Base-by-base conservation (phyloP, 2,888 invertebrate genomes). In the Cacoxenus indagator region DNA sequence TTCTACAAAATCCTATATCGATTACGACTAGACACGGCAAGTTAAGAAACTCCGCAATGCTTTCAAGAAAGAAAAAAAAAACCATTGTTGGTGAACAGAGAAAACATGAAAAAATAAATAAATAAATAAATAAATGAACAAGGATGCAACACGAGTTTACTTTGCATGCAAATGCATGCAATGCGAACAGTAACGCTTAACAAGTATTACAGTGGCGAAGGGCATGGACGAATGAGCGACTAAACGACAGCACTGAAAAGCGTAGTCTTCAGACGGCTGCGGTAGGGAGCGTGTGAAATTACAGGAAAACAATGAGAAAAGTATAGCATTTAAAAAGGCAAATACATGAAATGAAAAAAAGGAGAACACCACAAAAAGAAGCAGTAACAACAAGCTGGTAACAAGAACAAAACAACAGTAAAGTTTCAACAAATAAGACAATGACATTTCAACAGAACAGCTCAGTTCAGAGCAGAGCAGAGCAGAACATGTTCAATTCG, bases 131-230 rank as follows among this genome's bases (percentile, higher is more conserved):
- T 43, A 43, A 43, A 43, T n/a, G 3, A 43, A 43, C 11, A 5
- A 43, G n/a, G n/a, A n/a, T n/a, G n/a, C n/a, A n/a, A n/a, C n/a
- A n/a, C n/a, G n/a, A n/a, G n/a, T n/a, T n/a, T 48, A n/a, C 14
- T 27, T 51, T 22, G 22, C 51, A 51, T 51, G 57, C 57, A 9
- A 29, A 26, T 26, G 17, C 29, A 54, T 14, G 37, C 62, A 71
- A 76, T 68, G 26, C 46, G 19, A 17, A 67, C 51, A 57, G 67
- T 71, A 73, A 69, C 76, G 71, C 75, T 77, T 70, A 71, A 72
- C 76, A 69, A 72, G 71, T 72, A 71, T 76, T 76, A 70, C 70
- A 76, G 72, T 70, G 69, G 62, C 29, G 51, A 51, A 51, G 22
- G 8, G 37, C 37, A 37, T 37, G 14, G 14, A 37, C 37, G 37